Percentiles rank a stretch among this genome's conserved stretches.
Conservation (phyloP, 2,888 invertebrate species). For the Syrista parreyssii region DNA sequence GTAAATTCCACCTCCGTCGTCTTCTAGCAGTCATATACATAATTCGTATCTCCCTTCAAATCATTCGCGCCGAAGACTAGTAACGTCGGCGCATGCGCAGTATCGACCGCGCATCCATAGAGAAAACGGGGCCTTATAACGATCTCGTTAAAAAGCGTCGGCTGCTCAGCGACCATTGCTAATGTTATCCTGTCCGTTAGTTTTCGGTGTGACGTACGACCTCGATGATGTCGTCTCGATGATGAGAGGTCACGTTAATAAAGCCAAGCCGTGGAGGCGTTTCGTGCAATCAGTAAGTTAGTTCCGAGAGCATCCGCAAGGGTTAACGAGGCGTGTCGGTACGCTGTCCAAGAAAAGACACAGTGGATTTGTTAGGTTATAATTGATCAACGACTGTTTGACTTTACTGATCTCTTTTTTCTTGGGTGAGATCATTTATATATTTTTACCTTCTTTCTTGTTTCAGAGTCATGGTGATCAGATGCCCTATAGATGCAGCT, state of each 20-base stretch:
- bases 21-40: background rate
- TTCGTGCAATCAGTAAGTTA: background rate
- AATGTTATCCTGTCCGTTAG: background rate
- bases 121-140: background rate
- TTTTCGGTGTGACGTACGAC: background rate
- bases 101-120: background rate
- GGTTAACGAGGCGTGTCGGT: background rate
- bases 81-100: too few species aligned
- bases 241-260: background rate
- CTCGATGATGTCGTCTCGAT: background rate
- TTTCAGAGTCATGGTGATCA: constrained; percentile 90
- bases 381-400: background rate
- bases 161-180: background rate
- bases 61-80: background rate
- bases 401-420: background rate
- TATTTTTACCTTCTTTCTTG: constrained; percentile 2
- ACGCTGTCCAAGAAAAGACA: background rate
- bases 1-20: background rate
- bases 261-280: background rate
- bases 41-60: background rate
- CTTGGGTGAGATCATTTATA: background rate
- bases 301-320: background rate
- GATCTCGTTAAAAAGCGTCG: background rate
- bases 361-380: background rate
- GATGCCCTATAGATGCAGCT: constrained; percentile 92